Percentiles rank a stretch among this genome's conserved stretches.
phyloP scores from a whole-genome alignment of 2,797 vertebrate species.

The Bufotes viridis region DNA sequence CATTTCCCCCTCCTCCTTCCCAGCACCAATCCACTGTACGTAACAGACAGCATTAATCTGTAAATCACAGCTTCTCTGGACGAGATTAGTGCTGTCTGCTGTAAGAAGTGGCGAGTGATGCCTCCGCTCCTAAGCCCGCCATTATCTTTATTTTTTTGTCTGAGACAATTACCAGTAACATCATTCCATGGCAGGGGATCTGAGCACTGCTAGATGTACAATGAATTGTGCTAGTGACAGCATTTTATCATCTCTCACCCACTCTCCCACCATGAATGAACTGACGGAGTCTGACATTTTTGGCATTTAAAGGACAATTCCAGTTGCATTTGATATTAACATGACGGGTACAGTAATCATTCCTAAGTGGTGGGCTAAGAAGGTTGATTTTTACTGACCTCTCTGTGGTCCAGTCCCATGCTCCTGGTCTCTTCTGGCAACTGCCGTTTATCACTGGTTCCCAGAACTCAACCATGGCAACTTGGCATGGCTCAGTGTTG shows the following conservation, averaged over 20 bases:
- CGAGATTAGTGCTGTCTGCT: slow-evolving; percentile 53
- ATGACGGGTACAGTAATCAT: neutral
- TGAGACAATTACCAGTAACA: slow-evolving; percentile 15
- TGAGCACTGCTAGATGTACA: neutral
- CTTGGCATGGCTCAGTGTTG: neutral
- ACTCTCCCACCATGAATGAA: neutral
- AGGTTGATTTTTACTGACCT: neutral
- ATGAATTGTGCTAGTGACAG: neutral
- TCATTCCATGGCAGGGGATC: slow-evolving; percentile 20
- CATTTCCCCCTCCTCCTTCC: neutral
- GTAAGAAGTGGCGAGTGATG: slow-evolving; percentile 36
- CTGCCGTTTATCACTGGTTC: neutral
- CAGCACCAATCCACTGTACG: slow-evolving; percentile 3
- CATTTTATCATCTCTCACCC: slow-evolving; percentile 6
- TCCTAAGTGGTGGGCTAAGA: neutral
- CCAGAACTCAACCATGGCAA: neutral
- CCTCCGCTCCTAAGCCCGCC: neutral
- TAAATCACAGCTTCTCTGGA: slow-evolving; percentile 49
- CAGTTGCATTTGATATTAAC: neutral
- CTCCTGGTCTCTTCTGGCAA: neutral
- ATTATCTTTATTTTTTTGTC: slow-evolving; percentile 37
- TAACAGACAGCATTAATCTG: slow-evolving; percentile 50
- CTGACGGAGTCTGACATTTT: neutral
- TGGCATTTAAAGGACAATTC: neutral
- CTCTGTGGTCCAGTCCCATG: neutral